Base-by-base conservation (phyloP, 1,140 invertebrate species). In the Macrobrachium rosenbergii region DNA sequence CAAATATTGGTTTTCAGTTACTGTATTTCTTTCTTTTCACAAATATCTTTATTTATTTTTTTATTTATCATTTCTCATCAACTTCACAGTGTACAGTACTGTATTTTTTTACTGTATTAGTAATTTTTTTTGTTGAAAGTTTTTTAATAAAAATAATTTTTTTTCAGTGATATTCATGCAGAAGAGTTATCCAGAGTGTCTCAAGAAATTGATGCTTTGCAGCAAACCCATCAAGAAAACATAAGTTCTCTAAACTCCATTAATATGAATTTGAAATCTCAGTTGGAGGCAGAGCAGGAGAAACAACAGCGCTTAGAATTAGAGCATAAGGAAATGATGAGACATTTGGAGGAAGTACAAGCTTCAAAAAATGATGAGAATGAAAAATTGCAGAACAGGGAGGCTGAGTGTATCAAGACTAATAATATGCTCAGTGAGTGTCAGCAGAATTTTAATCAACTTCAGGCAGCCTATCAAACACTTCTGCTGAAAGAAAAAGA, bases 251-350 rank as follows among this genome's bases (percentile, higher is more conserved):
- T 77, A 21, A n/a, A 5, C 59, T 58, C 52, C 23, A 45, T 77
- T 12, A 77, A 77, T 77, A 58, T 77, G 19, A 77, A 23, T 59
- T 58, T 77, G n/a, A 77, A 77, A 77, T 45, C 52, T 19, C 75
- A 77, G 45, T 58, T 77, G 14, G 75, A 77, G 23, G 45, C n/a
- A 77, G 45, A 77, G 19, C 52, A 58, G 59, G 45, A 17, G n/a
- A 77, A 77, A 21, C 16, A 45, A 21, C 37, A 77, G 17, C 7
- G 6, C 59, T 59, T 21, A 7, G 8, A 58, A 59, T 0, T 0
- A 21, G 75, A 52, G 28, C 16, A 21, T n/a, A 77, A 21, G 17
- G 59, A 19, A 59, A 16, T 58, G 19, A 58, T 45, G 16, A 43
- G 59, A 58, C 45, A 59, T 12, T 21, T 77, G 45, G 59, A 23